Base-by-base conservation (phyloP, 1,140 invertebrate species). In the Apis dorsata region DNA sequence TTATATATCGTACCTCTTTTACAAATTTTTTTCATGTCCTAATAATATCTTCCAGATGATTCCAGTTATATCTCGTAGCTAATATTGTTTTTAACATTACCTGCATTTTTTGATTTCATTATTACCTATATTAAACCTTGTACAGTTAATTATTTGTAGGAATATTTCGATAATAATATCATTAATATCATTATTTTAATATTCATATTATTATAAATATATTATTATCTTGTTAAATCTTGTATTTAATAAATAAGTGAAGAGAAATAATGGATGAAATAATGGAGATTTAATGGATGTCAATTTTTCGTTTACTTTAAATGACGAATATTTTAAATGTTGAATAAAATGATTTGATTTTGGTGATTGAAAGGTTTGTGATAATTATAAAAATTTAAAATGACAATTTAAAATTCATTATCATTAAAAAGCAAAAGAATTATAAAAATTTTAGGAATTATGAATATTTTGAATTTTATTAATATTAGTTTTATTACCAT, bases 171-270 rank as follows among this genome's bases (percentile, higher is more conserved):
- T 49, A 79, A 72, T 62, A n/a, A 63, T 53, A 86, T 71, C 66
- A 77, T 74, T 80, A 70, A 77, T 86, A 84, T 68, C 84, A 89
- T 79, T 84, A 86, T 86, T 85, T 44, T 44, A 85, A 85, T 85
- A 74, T 78, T 83, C 72, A 34, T 75, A 86, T 82, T 63, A 82
- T 85, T 73, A 85, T 83, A 44, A 87, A 75, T 76, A 79, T 84
- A 85, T 87, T 81, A 86, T 87, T 85, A 79, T 87, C 68, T 86
- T 89, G 81, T 90, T 90, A 87, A 89, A 81, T 90, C 63, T 79
- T 81, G 59, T 89, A 89, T 84, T 88, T 86, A 90, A 90, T 90
- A 90, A 90, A 90, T 57, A n/a, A 87, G 79, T 83, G 28, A 53
- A 83, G 21, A 59, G 74, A 72, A 76, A 19, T 21, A 17, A 63